Percentiles rank a stretch among this genome's conserved stretches.
Conservation (phyloP, 1,140 invertebrate genomes). For the Helicoverpa armigera region DNA sequence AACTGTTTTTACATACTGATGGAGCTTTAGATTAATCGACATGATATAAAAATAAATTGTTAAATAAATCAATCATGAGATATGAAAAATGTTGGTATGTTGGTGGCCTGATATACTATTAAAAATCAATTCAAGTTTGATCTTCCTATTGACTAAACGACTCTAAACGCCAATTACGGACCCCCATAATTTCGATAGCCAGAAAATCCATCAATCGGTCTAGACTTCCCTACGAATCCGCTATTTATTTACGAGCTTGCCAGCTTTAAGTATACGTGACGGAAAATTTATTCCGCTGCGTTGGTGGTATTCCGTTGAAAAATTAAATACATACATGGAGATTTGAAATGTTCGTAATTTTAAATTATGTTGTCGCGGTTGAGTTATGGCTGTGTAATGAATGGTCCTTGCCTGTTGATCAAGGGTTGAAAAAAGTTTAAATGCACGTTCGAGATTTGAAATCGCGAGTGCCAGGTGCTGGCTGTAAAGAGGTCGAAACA, state of each 20-base stretch:
- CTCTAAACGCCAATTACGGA: slow-evolving; percentile 32
- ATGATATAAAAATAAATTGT: background rate
- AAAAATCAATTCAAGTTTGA: slow-evolving; percentile 9
- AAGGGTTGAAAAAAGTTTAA: slow-evolving; percentile 22
- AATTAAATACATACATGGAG: slow-evolving; percentile 48
- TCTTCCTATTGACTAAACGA: slow-evolving; percentile 26
- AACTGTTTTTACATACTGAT: no score
- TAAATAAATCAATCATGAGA: background rate
- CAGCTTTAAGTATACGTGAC: slow-evolving; percentile 72
- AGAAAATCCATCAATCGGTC: slow-evolving; percentile 28
- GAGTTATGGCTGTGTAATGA: slow-evolving; percentile 52
- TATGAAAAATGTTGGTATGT: background rate
- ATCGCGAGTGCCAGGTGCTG: slow-evolving; percentile 16
- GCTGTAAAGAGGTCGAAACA: background rate
- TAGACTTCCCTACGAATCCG: slow-evolving; percentile 61
- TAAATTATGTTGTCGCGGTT: slow-evolving; percentile 53
- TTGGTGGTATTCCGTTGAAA: slow-evolving; percentile 58
- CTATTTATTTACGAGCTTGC: slow-evolving; percentile 72
- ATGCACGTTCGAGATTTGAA: slow-evolving; percentile 16
- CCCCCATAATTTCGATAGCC: slow-evolving; percentile 24
- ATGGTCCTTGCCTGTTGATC: slow-evolving; percentile 34
- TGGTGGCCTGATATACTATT: no score
- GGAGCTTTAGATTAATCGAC: no score
- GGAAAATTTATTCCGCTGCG: slow-evolving; percentile 68
- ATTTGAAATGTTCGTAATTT: slow-evolving; percentile 42